phyloP scores from a whole-genome alignment of 2,113 vertebrate species.

The Ovis canadensis region DNA sequence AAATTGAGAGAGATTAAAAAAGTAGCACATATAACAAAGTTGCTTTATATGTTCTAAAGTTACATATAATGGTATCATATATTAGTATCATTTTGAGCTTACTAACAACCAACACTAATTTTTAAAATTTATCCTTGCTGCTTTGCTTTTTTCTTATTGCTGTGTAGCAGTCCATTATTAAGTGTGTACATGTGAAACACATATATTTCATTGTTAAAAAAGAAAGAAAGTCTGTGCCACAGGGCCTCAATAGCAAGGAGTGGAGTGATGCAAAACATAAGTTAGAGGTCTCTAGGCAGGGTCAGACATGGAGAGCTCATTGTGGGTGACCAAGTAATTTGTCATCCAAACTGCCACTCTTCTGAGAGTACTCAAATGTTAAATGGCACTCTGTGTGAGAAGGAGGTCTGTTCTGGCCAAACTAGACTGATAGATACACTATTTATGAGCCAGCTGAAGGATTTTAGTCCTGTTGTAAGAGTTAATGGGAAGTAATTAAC shows the following conservation, averaged over 20 bases:
- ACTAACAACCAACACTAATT: neutral
- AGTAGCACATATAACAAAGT: neutral
- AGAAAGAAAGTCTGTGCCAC: neutral
- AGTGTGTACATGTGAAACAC: neutral
- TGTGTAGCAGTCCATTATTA: neutral
- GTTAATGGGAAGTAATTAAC: neutral
- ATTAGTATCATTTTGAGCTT: neutral
- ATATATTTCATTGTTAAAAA: neutral
- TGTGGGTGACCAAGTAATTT: neutral
- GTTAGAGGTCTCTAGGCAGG: neutral
- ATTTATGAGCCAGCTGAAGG: neutral
- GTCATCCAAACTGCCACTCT: neutral
- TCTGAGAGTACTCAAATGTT: neutral
- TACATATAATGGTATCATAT: neutral
- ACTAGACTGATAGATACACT: neutral
- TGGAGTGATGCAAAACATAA: neutral
- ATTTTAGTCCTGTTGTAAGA: neutral
- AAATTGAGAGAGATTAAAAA: rapidly evolving
- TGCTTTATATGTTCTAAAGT: neutral
- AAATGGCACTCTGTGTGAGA: neutral
- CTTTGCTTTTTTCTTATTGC: neutral
- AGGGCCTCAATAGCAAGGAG: neutral
- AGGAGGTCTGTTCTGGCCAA: neutral
- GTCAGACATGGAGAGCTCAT: neutral
- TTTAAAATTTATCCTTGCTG: neutral